Evolutionary conservation across 37 sponge, comb jelly and placozoan species (phyloP), one percentile per base, ranked within the genome.

Genomic region (Spongilla lacustris): DNA sequence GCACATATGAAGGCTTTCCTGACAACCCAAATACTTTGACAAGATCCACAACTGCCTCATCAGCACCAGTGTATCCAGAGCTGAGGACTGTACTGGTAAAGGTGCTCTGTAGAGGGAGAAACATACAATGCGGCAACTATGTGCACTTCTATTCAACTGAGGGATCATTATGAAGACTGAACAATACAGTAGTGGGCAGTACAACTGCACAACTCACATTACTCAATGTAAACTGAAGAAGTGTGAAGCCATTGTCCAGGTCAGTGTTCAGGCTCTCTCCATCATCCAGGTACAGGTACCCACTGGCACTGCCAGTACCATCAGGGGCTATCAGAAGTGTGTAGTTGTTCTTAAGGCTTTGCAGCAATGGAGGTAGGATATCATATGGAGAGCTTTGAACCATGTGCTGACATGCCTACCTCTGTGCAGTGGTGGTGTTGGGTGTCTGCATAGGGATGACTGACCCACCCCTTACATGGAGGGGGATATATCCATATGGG

Each of bases 381-480:
- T 46, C 46, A 46, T 46, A 46, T 46, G 46, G 8, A 46, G 46
- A 46, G 46, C 46, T 46, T 46, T 46, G 71, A 27, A 69, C 25
- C 25, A 23, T 24, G 35, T 30, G n/a, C 22, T 30, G 26, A 41
- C 27, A 25, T 8, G 50, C 70, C 25, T n/a, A 91, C 92, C 87
- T 91, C 72, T 46, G 50, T 32, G 74, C 70, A 32, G 86, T 87
- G 77, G 85, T 92, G 25, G 77, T 88, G 78, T 84, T 84, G 27
- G 93, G 85, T 69, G 69, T 76, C 72, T 92, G 93, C 37, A 34
- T 68, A 22, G 83, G 79, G 22, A 88, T 74, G 26, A 92, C 74
- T 32, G 71, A 69, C 14, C 93, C 93, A 33, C 93, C 93, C 19
- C 85, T 31, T 12, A 92, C 82, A 83, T 92, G 93, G 19, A 92